phyloP scores from a whole-genome alignment of 1,140 invertebrate genomes.

The Hirudo medicinalis region DNA sequence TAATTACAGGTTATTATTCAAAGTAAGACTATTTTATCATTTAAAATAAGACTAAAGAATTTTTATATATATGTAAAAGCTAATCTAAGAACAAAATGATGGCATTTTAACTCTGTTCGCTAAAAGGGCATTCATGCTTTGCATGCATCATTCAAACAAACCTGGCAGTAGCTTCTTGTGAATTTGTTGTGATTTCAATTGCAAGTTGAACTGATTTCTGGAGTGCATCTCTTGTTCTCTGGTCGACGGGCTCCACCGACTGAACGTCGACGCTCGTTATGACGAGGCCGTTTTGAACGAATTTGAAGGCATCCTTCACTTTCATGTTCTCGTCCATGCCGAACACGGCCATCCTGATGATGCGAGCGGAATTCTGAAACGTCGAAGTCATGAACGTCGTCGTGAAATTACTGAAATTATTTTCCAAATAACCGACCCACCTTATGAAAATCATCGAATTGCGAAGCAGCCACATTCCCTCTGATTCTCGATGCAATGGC shows the following conservation, averaged over 20 bases:
- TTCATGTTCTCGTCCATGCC: constrained; percentile 43
- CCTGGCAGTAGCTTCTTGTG: constrained; percentile 43
- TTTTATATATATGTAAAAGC: too few species aligned
- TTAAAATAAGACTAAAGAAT: too few species aligned
- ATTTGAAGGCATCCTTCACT: constrained; percentile 38
- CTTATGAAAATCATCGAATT: constrained; percentile 48
- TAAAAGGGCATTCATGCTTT: too few species aligned
- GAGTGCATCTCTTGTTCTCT: constrained; percentile 45
- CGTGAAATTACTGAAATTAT: background rate
- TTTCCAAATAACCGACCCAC: background rate
- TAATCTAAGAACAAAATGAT: too few species aligned
- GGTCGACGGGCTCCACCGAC: constrained; percentile 48
- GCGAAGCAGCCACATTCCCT: constrained; percentile 44
- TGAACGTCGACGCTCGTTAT: constrained; percentile 47
- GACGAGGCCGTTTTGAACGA: constrained; percentile 44
- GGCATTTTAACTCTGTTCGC: too few species aligned
- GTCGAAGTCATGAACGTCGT: background rate
- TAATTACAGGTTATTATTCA: too few species aligned
- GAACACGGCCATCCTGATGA: constrained; percentile 45
- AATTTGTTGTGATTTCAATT: constrained; percentile 46
- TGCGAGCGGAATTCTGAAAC: constrained; percentile 43
- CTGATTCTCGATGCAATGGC: constrained; percentile 45
- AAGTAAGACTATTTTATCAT: too few species aligned
- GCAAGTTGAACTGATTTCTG: constrained; percentile 48
- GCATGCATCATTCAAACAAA: constrained; percentile 17